Percentiles rank a stretch among this genome's conserved stretches.
Evolutionary conservation across 2,888 invertebrate genomes (phyloP).

Genomic region (Molorchus minor): DNA sequence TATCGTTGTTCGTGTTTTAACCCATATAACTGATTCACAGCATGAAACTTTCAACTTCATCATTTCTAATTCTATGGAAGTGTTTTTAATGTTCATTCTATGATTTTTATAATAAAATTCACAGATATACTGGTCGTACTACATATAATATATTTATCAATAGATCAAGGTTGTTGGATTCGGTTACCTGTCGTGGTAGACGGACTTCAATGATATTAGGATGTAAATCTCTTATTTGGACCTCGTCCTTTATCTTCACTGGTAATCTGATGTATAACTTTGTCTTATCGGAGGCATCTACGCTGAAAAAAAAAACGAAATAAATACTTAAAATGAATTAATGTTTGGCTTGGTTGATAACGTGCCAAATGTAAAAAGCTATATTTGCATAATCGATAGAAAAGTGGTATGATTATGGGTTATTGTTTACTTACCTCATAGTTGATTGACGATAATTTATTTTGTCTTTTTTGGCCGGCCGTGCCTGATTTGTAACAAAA

Average conservation of each 20-base stretch:
- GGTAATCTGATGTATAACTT: constrained; percentile 55
- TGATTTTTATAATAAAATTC: no score
- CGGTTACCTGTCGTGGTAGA: constrained; percentile 55
- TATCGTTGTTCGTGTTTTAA: no score
- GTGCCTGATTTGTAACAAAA: no score
- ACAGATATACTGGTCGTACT: no score
- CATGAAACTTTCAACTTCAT: no score
- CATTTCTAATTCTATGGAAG: no score
- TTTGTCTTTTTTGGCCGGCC: constrained; percentile 19
- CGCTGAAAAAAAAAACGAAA: constrained; percentile 35
- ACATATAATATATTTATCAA: no score
- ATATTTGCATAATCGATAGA: no score
- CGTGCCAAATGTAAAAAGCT: constrained; percentile 13
- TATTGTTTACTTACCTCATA: constrained; percentile 30
- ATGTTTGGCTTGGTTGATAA: no score
- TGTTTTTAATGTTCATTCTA: no score
- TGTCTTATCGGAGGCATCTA: constrained; percentile 38
- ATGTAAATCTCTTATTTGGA: constrained; percentile 53
- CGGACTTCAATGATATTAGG: constrained; percentile 52
- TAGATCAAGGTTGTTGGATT: no score
- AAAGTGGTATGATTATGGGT: constrained; percentile 7
- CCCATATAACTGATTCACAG: background rate
- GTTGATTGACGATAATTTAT: constrained; percentile 14
- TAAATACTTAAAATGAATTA: constrained; percentile 1
- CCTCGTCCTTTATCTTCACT: constrained; percentile 51